Percentiles rank a stretch among this genome's conserved stretches.
These are phyloP conservation scores for Microctenopoma lineatum DNA, from an alignment of 2,797 vertebrate genomes.

Conservation along the genomic window DNA sequence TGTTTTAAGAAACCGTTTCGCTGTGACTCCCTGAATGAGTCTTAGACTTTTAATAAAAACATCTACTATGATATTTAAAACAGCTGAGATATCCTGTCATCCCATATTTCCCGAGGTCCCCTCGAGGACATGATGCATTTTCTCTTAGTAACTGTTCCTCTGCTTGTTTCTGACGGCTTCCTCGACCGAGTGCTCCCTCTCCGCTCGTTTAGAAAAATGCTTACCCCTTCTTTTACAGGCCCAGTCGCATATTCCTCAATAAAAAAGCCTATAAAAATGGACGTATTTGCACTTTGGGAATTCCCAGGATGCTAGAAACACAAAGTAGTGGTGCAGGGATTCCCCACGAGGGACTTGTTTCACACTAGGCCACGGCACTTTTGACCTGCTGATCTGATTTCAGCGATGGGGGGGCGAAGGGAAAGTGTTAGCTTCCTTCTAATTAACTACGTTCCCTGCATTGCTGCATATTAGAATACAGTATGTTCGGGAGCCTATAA, in stretches of 20 bases:
- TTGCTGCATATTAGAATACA: constrained; percentile 44
- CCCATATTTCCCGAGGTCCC: too few relatives aligned
- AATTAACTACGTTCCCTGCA: constrained; percentile 44
- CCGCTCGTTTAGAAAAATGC: constrained; percentile 34
- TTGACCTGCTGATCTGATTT: constrained; percentile 37
- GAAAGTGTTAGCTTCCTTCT: constrained; percentile 30
- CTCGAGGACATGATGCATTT: too few relatives aligned
- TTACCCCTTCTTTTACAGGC: constrained; percentile 45
- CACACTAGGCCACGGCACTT: constrained; percentile 20
- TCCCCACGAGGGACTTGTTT: constrained; percentile 43
- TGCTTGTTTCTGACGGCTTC: constrained; percentile 45
- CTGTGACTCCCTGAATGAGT: too few relatives aligned
- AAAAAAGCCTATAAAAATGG: constrained; percentile 31
- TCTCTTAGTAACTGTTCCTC: constrained; percentile 11
- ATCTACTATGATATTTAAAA: too few relatives aligned
- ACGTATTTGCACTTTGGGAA: constrained; percentile 46
- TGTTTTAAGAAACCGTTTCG: too few relatives aligned
- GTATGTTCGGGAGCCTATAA: constrained; percentile 53
- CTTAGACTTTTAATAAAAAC: too few relatives aligned
- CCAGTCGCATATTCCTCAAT: constrained; percentile 11
- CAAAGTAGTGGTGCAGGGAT: constrained; percentile 26
- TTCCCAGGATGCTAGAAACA: constrained; percentile 41
- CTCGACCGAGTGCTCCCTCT: constrained; percentile 36
- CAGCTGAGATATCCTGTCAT: too few relatives aligned
- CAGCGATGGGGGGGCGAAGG: constrained; percentile 7